A percentile compares a stretch with the other conserved stretches of the same genome.
phyloP scores from a whole-genome alignment of 2,888 invertebrate genomes.

The Pterobdella sp. region DNA sequence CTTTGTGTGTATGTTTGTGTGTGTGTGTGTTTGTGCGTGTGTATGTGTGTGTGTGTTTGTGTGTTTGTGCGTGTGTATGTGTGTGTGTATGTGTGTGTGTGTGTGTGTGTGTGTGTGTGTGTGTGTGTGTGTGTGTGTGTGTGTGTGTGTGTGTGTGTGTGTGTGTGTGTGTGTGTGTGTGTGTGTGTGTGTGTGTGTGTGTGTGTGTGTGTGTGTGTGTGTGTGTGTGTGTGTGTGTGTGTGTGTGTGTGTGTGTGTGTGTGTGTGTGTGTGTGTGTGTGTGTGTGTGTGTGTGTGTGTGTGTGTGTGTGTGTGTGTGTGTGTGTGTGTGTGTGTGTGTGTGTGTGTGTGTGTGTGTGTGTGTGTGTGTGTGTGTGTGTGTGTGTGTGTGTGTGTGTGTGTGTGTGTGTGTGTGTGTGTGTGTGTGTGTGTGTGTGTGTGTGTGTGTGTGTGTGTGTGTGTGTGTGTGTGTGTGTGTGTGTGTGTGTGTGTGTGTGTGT shows the following conservation, averaged over 20 bases:
- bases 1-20: background rate
- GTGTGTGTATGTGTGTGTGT: conserved; percentile 17
- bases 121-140: conserved; percentile 16
- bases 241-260: conserved; percentile 15
- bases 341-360: conserved; percentile 1
- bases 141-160: conserved; percentile 15
- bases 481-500: conserved; percentile 1
- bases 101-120: conserved; percentile 15
- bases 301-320: conserved; percentile 1
- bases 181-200: conserved; percentile 13
- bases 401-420: conserved; percentile 4
- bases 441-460: background rate
- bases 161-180: conserved; percentile 15
- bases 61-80: background rate
- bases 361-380: conserved; percentile 1
- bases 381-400: conserved; percentile 1
- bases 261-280: conserved; percentile 13
- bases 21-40: background rate
- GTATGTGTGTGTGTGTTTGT: background rate
- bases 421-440: conserved; percentile 1
- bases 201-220: conserved; percentile 15
- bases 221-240: conserved; percentile 13
- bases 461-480: background rate
- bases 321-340: conserved; percentile 1
- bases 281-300: conserved; percentile 13